Base-by-base conservation (phyloP, 2,113 vertebrate species). In the Aix galericulata region DNA sequence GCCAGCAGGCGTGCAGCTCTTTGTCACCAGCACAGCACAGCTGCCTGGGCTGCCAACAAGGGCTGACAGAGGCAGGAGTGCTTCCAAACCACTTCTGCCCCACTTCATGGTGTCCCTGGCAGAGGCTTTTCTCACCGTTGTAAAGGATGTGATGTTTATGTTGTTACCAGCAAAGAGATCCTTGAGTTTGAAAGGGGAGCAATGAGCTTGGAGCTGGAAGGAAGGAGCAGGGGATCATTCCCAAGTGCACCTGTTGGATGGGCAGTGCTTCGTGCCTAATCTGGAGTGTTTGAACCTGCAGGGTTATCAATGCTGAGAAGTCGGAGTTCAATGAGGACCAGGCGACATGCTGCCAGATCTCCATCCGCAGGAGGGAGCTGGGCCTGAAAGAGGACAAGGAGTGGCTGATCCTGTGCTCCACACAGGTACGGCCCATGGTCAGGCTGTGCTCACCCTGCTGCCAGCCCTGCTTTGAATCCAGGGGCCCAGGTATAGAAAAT, bases 281-380 rank as follows among this genome's bases (percentile, higher is more conserved):
- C 21, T 22, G 50, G 31, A 78, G 16, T 2, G 0, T 68, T 92
- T 82, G 46, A 48, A 62, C 52, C 69, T 63, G 53, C 88, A 98
- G 98, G 93, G 97, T 98, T 82, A 98, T 98, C 95, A 98, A 98
- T 8, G 98, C 98, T 0, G 98, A 98, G 82, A 98, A 98, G 86
- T 98, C 98, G 0, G 95, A 98, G 72, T 98, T 97, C 89, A 98
- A 98, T 2, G 98, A 98, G 93, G 98, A 98, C 67, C 98, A 98
- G 82, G 98, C 98, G 0, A 96, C 98, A 52, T 98, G 98, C 75
- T 97, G 97, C 52, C 96, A 97, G 72, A 96, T 98, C 48, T 97
- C 97, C 4, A n/a, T 98, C 72, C 95, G 94, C 63, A 96, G 93
- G 66, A 96, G 77, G 88, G 94, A 95, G 38, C 94, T 90, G 1